Percentiles rank a stretch among this genome's conserved stretches.
phyloP scores from a whole-genome alignment of 2,113 vertebrate genomes.

The Aptenodytes forsteri region DNA sequence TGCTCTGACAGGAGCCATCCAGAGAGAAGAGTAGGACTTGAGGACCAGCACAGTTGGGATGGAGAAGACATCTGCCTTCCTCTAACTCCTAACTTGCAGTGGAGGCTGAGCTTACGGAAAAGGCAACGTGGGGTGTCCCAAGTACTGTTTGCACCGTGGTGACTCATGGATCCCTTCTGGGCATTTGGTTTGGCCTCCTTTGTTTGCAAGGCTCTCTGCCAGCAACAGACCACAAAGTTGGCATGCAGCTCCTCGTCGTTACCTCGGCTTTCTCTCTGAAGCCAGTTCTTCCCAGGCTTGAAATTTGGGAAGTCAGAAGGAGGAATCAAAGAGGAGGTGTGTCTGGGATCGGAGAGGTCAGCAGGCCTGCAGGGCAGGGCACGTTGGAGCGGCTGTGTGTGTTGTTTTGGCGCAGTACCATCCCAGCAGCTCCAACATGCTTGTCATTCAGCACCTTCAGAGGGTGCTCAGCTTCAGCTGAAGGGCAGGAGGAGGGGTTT shows the following conservation, averaged over 20 bases:
- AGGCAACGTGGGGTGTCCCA: rapidly evolving
- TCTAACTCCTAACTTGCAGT: background rate
- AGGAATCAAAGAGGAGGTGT: background rate
- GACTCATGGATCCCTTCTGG: background rate
- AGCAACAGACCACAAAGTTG: background rate
- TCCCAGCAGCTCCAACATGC: background rate
- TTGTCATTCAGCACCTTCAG: background rate
- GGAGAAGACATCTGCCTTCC: background rate
- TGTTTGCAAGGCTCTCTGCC: background rate
- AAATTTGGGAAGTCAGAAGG: background rate
- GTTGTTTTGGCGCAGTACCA: background rate
- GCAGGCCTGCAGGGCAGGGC: background rate
- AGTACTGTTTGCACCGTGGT: background rate
- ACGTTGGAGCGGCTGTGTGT: rapidly evolving
- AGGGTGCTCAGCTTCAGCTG: background rate
- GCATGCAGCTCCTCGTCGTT: rapidly evolving
- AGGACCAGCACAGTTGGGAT: background rate
- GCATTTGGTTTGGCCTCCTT: background rate
- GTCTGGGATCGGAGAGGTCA: background rate
- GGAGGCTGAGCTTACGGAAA: background rate
- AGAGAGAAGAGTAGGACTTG: background rate
- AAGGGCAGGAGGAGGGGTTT: background rate
- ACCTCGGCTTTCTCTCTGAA: background rate
- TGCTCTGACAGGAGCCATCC: background rate
- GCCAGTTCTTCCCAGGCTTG: background rate